phyloP scores from a whole-genome alignment of 2,113 vertebrate species.

The Propithecus coquereli region DNA sequence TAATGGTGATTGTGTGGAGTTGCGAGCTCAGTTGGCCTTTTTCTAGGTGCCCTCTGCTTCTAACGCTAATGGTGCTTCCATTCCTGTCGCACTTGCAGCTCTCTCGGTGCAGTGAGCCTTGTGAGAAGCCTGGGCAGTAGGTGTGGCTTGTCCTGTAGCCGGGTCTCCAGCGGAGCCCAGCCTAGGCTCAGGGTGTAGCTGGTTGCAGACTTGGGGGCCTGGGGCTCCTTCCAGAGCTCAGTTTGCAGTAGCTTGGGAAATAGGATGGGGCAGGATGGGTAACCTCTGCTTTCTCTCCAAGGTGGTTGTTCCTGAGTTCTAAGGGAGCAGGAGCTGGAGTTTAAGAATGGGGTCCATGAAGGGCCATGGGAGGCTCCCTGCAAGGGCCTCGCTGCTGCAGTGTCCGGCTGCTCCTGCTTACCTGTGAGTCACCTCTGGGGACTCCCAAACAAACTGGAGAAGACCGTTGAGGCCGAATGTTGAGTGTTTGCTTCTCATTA shows the following conservation, averaged over 20 bases:
- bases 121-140: not conserved
- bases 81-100: not conserved
- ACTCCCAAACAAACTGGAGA: not conserved
- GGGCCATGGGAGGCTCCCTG: not conserved
- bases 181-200: not conserved
- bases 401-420: not conserved
- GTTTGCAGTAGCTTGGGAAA: not conserved
- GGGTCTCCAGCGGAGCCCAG: not conserved
- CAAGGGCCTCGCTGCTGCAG: not conserved
- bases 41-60: not conserved
- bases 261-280: not conserved
- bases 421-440: not conserved
- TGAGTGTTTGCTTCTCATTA: too few species aligned
- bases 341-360: not conserved
- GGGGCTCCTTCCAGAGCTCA: not conserved
- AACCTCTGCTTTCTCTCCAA: rapidly evolving
- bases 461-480: not conserved
- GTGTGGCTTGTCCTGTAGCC: not conserved
- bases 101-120: not conserved
- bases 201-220: not conserved
- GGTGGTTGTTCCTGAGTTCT: not conserved
- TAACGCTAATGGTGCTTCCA: not conserved
- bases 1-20: not conserved
- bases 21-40: not conserved
- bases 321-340: not conserved